Base-by-base conservation (phyloP, 2,113 vertebrate genomes). In the Odontesthes bonariensis region DNA sequence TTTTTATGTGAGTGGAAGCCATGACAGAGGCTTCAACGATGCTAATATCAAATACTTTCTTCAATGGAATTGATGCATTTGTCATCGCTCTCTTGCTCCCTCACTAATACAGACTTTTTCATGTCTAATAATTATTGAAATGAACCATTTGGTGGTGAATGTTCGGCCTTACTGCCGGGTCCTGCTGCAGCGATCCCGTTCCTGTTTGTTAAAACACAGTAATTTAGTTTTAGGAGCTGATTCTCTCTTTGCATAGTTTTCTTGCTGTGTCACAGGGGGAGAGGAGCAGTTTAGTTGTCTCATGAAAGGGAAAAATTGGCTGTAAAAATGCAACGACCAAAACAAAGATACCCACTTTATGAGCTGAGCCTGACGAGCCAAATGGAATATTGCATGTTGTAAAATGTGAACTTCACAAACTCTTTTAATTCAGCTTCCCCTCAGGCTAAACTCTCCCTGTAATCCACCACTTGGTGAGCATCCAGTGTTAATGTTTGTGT, bases 381-480 rank as follows among this genome's bases (percentile, higher is more conserved):
- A n/a, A 27, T 22, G 10, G 13, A 4, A 31, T 11, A 47, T 9
- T 59, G 8, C 1, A 10, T 47, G 19, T 33, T 75, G 22, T 59
- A 20, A 17, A 68, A 68, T 16, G 16, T 55, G 16, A 32, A 62
- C 17, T 44, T 47, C 22, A 56, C 49, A 77, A 49, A 62, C 5
- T 3, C 38, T 52, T 58, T 42, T 76, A 38, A 61, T 60, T 54
- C 54, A 60, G 27, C 35, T 23, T 51, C 47, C 27, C 53, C 20
- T 62, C 14, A 23, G 40, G 22, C 38, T 61, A 4, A 44, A 23
- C 13, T 3, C 3, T 17, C 16, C 5, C 31, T 60, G 58, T 47
- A 61, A 52, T 52, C 54, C 55, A 46, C 38, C n/a, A 44, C 31
- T n/a, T 68, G 65, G 22, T n/a, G 35, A 42, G 22, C 23, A 56